Percentiles rank a stretch among this genome's conserved stretches.
These are phyloP conservation scores for Ambastaia sidthimunki DNA, from an alignment of 2,797 vertebrate genomes.

Conservation along the genomic window DNA sequence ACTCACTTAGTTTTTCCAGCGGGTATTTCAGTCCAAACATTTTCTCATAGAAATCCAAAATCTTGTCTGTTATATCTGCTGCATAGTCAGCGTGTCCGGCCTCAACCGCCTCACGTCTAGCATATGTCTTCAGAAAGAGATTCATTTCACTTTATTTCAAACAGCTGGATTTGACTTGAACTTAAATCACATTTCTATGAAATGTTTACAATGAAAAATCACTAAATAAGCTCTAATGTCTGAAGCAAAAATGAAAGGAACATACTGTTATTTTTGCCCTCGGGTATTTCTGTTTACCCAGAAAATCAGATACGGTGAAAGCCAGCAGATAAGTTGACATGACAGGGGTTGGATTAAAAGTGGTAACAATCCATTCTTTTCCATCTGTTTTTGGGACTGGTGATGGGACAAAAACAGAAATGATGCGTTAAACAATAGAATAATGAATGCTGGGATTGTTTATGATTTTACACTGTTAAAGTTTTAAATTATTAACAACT, in stretches of 20 bases:
- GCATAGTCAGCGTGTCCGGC: slow-evolving; percentile 67
- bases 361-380: slow-evolving; percentile 65
- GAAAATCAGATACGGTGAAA: slow-evolving; percentile 72
- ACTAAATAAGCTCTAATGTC: not conserved
- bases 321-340: slow-evolving; percentile 82
- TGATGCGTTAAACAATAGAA: not conserved
- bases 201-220: not conserved
- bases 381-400: not conserved
- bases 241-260: slow-evolving; percentile 25
- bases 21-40: slow-evolving; percentile 57
- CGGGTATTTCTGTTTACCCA: rapidly evolving
- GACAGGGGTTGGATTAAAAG: slow-evolving; percentile 60
- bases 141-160: not conserved
- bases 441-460: not conserved
- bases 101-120: slow-evolving; percentile 62
- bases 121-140: slow-evolving; percentile 63
- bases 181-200: not conserved
- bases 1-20: slow-evolving; percentile 69
- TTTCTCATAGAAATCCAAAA: slow-evolving; percentile 67
- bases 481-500: no score
- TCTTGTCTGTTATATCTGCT: slow-evolving; percentile 43
- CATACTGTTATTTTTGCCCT: slow-evolving; percentile 61
- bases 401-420: slow-evolving; percentile 31
- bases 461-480: no score
- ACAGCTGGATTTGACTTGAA: not conserved